Base-by-base conservation (phyloP, 2,888 invertebrate species). In the Epiblema foenella region DNA sequence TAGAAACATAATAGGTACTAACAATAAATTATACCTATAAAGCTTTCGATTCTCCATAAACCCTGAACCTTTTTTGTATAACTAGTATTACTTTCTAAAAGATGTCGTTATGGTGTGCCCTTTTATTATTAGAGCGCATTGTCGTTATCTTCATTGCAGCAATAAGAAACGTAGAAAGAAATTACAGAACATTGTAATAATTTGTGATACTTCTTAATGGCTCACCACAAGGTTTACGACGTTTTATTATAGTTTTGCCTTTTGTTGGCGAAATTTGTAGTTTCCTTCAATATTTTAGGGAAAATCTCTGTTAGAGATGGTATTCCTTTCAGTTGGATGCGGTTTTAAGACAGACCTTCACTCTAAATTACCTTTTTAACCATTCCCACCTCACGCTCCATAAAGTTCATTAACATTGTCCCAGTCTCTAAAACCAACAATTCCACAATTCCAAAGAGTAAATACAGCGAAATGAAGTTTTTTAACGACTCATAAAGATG, bases 401-500 rank as follows among this genome's bases (percentile, higher is more conserved):
- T 64, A n/a, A 49, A 69, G 15, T 51, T 29, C 49, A 65, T 69
- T 60, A 66, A 65, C n/a, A 49, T 29, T 52, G 59, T 18, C 11
- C 49, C 51, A 12, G 15, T 24, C 15, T 1, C 24, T 24, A 15
- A 56, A 12, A 20, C 29, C 9, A 29, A 56, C 54, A 54, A 24
- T 54, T 54, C 15, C 37, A 56, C 54, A 54, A 24, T 54, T 54
- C 15, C 37, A 66, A 65, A 58, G 63, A 62, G 17, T n/a, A 20
- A 59, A 46, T 37, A 66, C 33, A 51, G 46, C 49, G 59, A 62
- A 71, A 71, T 57, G 62, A 71, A 71, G 62, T 71, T 66, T 71
- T 69, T 71, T 71, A 71, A 71, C 62, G 66, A 51, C 71, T 54
- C 66, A 67, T 71, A 71, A 71, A 62, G 67, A 71, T 67, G 71